phyloP scores from a whole-genome alignment of 2,113 vertebrate genomes.

The Oenanthe melanoleuca region DNA sequence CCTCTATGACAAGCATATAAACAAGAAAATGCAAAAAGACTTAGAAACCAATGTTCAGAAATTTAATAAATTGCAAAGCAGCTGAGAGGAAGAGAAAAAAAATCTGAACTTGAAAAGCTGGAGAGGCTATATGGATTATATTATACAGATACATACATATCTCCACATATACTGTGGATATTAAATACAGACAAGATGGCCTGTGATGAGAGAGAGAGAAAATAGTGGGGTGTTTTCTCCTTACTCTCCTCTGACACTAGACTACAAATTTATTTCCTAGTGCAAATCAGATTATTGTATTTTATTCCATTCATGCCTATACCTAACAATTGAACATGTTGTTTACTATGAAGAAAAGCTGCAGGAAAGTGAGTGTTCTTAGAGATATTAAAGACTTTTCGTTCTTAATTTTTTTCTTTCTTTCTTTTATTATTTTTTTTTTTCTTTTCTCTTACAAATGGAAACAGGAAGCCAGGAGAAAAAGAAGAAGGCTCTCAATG shows the following conservation, averaged over 20 bases:
- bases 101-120: not conserved
- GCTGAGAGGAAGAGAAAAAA: not conserved
- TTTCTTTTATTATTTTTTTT: too few relatives aligned
- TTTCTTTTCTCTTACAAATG: not conserved
- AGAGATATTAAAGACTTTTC: not conserved
- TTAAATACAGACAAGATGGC: not conserved
- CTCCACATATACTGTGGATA: not conserved
- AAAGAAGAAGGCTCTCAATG: not conserved
- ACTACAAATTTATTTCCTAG: not conserved
- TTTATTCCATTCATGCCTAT: not conserved
- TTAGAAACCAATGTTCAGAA: not conserved
- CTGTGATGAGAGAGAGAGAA: not conserved
- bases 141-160: not conserved
- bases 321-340: not conserved
- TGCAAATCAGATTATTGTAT: not conserved
- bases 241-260: not conserved
- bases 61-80: not conserved
- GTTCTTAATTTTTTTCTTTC: not conserved
- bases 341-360: not conserved
- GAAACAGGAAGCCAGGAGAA: not conserved
- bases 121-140: not conserved
- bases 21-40: not conserved
- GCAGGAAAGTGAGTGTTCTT: not conserved
- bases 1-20: not conserved
- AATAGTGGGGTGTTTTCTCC: rapidly evolving